Conservation (phyloP, 2,113 vertebrate species). For the Ciconia stormi region DNA sequence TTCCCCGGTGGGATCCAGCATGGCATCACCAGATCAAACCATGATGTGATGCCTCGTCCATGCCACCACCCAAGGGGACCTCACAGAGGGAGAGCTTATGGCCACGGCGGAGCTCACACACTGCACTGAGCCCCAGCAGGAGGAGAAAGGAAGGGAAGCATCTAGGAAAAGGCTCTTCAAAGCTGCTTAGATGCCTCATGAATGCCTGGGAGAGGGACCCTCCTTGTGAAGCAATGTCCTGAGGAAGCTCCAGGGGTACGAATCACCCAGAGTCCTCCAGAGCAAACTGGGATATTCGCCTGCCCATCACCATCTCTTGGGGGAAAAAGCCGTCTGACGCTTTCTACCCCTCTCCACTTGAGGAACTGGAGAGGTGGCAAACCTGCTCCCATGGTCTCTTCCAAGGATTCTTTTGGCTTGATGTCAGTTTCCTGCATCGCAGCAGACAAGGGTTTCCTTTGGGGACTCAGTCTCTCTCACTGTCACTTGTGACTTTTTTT, state of each 20-base stretch:
- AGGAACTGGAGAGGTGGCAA: background rate
- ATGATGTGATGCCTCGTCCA: background rate
- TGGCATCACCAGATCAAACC: background rate
- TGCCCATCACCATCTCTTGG: too few relatives aligned
- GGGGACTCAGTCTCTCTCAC: background rate
- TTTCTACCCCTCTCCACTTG: background rate
- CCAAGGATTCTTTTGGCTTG: background rate
- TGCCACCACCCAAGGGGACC: background rate
- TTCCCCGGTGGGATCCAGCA: background rate
- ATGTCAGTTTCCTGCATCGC: background rate
- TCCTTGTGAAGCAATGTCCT: background rate
- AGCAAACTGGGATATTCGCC: too few relatives aligned
- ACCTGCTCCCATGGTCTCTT: background rate
- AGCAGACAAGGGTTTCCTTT: background rate
- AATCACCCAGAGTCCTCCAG: background rate
- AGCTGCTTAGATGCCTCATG: background rate
- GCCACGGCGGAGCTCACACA: fast-evolving
- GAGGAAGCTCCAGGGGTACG: fast-evolving
- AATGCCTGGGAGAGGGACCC: background rate
- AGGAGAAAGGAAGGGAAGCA: background rate
- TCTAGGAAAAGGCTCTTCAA: background rate
- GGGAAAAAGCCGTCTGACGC: background rate
- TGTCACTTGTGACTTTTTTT: background rate
- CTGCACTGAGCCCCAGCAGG: fast-evolving
- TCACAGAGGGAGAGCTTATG: background rate